Evolutionary conservation across 2,888 invertebrate genomes (phyloP).

Genomic region (Anthophora plumipes): DNA sequence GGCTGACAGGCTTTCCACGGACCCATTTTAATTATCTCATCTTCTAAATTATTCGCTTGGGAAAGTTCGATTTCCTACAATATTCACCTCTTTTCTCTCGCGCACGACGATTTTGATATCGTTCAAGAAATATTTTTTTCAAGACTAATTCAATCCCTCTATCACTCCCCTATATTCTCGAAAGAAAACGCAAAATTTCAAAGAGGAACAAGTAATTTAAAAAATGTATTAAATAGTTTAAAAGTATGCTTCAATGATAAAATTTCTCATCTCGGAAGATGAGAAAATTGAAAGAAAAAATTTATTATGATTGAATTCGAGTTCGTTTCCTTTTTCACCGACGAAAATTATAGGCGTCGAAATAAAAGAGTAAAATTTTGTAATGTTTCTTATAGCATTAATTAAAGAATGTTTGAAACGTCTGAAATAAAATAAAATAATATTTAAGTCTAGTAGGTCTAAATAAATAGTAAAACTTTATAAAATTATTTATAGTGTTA

Average conservation of each 20-base stretch:
- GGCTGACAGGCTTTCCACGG: slow-evolving; percentile 76
- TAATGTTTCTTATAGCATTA: no score
- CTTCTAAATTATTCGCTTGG: slow-evolving; percentile 75
- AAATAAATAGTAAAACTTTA: no score
- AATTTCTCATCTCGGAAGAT: no score
- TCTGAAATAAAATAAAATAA: no score
- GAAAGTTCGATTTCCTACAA: slow-evolving; percentile 61
- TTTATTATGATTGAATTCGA: no score
- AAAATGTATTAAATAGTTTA: no score
- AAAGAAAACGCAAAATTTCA: not conserved
- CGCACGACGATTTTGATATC: slow-evolving; percentile 15
- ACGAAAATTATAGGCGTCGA: not conserved
- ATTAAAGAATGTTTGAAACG: no score
- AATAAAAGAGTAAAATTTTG: not conserved
- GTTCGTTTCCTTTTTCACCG: no score
- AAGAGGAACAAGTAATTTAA: not conserved
- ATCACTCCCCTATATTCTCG: not conserved
- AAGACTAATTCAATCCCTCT: slow-evolving; percentile 21
- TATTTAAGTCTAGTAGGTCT: no score
- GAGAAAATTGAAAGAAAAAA: no score
- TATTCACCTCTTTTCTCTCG: slow-evolving; percentile 3
- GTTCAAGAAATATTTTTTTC: slow-evolving; percentile 35
- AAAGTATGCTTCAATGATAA: no score
- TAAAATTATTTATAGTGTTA: no score
- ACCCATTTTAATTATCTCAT: slow-evolving; percentile 79